phyloP scores from a whole-genome alignment of 2,797 vertebrate species.

The Thalassophryne amazonica region DNA sequence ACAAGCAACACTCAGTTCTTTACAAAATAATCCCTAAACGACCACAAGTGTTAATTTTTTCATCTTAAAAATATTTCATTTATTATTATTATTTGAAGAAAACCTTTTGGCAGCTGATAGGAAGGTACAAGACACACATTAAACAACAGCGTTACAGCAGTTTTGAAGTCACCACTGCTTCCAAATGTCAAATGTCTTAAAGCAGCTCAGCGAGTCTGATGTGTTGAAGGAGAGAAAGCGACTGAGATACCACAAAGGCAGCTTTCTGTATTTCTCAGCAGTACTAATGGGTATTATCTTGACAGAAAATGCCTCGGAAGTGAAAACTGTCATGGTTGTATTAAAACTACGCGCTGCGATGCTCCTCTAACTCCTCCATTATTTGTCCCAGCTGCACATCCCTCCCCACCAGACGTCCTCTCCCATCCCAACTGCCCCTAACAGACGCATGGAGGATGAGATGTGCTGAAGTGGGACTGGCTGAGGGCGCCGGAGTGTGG shows the following conservation, averaged over 20 bases:
- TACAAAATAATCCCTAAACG: constrained; percentile 18
- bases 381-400: constrained; percentile 8
- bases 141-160: constrained; percentile 25
- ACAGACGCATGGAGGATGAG: constrained; percentile 60
- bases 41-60: constrained; percentile 15
- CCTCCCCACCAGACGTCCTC: constrained; percentile 35
- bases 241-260: not conserved
- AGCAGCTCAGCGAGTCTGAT: constrained; percentile 3
- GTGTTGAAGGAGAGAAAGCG: not conserved
- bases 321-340: constrained; percentile 40
- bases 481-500: constrained; percentile 69
- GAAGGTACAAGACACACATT: constrained; percentile 8
- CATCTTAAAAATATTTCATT: constrained; percentile 15
- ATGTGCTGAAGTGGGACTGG: constrained; percentile 69
- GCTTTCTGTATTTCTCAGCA: constrained; percentile 6
- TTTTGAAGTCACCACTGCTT: constrained; percentile 4
- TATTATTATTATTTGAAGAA: not conserved
- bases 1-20: constrained; percentile 10
- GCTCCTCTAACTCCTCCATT: constrained; percentile 36
- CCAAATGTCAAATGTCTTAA: not conserved
- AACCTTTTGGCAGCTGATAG: constrained; percentile 35
- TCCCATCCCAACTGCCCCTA: constrained; percentile 56
- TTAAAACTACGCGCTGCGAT: constrained; percentile 15
- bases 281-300: constrained; percentile 31
- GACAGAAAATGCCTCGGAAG: constrained; percentile 9